Evolutionary conservation across 2,888 invertebrate genomes (phyloP).

Genomic region (Euproctis similis): DNA sequence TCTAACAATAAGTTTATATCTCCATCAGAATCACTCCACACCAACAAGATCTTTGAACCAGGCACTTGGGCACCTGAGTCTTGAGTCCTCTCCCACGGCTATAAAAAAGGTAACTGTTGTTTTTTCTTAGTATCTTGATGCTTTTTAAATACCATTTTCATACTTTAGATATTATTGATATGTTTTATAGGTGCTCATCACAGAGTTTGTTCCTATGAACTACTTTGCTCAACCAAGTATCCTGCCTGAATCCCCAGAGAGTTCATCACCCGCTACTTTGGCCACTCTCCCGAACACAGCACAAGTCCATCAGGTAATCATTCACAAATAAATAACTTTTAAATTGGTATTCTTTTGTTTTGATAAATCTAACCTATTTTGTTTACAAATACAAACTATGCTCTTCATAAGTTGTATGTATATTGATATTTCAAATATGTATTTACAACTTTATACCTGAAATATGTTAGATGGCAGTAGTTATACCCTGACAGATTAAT

Average conservation of each 20-base stretch:
- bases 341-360: too few species aligned
- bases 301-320: slow-evolving; percentile 61
- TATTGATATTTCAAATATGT: too few species aligned
- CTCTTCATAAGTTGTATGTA: too few species aligned
- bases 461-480: too few species aligned
- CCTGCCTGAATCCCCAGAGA: slow-evolving; percentile 51
- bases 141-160: too few species aligned
- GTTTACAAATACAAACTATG: too few species aligned
- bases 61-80: slow-evolving; percentile 43
- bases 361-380: too few species aligned
- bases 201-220: slow-evolving; percentile 58
- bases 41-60: slow-evolving; percentile 48
- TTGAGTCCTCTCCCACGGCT: slow-evolving; percentile 51
- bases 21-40: slow-evolving; percentile 55
- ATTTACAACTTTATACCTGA: too few species aligned
- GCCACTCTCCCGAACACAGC: slow-evolving; percentile 31
- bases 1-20: slow-evolving; percentile 5
- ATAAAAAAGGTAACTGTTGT: slow-evolving; percentile 41
- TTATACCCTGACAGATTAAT: too few species aligned
- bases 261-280: slow-evolving; percentile 41
- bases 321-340: too few species aligned
- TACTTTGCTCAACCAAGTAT: slow-evolving; percentile 43
- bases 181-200: slow-evolving; percentile 40
- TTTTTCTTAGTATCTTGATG: not conserved
- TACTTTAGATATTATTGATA: slow-evolving; percentile 4